Percentiles rank a stretch among this genome's conserved stretches.
phyloP scores from a whole-genome alignment of 2,888 invertebrate species.

The Cetonia aurata region DNA sequence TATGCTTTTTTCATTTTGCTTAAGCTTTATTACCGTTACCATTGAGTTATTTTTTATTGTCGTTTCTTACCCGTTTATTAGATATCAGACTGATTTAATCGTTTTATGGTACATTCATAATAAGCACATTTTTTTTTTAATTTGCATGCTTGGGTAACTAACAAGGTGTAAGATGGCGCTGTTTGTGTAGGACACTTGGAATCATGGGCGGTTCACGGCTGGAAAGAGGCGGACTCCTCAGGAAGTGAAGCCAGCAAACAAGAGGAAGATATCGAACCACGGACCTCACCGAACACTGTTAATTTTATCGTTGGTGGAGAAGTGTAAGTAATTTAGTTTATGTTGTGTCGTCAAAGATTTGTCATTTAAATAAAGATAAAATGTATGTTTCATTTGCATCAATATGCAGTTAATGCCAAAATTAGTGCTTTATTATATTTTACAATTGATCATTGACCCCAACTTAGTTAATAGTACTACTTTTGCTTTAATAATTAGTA shows the following conservation, averaged over 20 bases:
- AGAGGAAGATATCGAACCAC: conserved; percentile 58
- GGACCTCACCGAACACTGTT: conserved; percentile 58
- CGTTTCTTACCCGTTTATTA: background rate
- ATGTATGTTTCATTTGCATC: no score
- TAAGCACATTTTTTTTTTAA: conserved; percentile 11
- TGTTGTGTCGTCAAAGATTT: no score
- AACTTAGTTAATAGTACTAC: no score
- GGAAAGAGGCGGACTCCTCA: conserved; percentile 71
- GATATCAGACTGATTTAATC: background rate
- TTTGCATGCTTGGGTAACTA: conserved; percentile 53
- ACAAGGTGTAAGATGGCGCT: conserved; percentile 59
- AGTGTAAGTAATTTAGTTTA: conserved; percentile 60
- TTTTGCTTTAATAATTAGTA: no score
- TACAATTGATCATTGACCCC: no score
- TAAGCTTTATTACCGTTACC: conserved; percentile 24
- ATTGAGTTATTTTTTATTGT: conserved; percentile 5
- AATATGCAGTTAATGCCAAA: no score
- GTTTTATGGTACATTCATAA: conserved; percentile 1
- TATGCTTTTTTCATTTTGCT: conserved; percentile 15
- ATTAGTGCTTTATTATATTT: no score
- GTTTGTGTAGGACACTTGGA: conserved; percentile 59
- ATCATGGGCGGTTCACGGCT: conserved; percentile 57
- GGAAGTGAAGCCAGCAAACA: conserved; percentile 71
- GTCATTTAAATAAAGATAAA: no score
- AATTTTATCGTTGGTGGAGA: conserved; percentile 68